Evolutionary conservation across 2,113 vertebrate species (phyloP).

Genomic region (Menura novaehollandiae): DNA sequence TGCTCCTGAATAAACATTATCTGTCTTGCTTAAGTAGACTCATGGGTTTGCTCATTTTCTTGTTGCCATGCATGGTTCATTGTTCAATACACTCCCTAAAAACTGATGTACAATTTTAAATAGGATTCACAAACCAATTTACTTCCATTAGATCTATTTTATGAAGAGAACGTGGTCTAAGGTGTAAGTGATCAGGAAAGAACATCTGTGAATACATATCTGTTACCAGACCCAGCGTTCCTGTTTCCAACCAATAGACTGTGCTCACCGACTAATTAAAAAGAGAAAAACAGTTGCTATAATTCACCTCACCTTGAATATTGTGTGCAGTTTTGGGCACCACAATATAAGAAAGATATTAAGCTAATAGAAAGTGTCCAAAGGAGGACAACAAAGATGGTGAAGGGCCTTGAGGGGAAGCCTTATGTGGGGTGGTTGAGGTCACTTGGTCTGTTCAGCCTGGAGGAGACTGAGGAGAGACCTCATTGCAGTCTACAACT

Average conservation of each 20-base stretch:
- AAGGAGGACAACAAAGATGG: background rate
- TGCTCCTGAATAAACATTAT: background rate
- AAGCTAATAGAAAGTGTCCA: background rate
- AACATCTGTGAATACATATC: background rate
- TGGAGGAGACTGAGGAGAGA: background rate
- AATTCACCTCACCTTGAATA: background rate
- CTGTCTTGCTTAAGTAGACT: background rate
- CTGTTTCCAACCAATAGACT: background rate
- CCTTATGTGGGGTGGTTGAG: fast-evolving
- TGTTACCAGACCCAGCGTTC: background rate
- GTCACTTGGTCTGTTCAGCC: background rate
- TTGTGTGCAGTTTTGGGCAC: background rate
- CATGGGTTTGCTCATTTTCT: background rate
- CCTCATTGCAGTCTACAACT: background rate
- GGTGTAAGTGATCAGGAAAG: background rate
- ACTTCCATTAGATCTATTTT: background rate
- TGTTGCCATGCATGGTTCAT: background rate
- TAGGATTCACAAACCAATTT: background rate
- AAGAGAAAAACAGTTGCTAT: background rate
- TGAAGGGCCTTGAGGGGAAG: background rate
- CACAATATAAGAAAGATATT: background rate
- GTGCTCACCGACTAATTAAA: background rate
- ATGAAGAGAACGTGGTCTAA: background rate
- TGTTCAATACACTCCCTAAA: background rate
- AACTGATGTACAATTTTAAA: background rate